These are phyloP conservation scores for Amblyteles armatorius DNA, from an alignment of 2,888 invertebrate species.

Conservation along the genomic window DNA sequence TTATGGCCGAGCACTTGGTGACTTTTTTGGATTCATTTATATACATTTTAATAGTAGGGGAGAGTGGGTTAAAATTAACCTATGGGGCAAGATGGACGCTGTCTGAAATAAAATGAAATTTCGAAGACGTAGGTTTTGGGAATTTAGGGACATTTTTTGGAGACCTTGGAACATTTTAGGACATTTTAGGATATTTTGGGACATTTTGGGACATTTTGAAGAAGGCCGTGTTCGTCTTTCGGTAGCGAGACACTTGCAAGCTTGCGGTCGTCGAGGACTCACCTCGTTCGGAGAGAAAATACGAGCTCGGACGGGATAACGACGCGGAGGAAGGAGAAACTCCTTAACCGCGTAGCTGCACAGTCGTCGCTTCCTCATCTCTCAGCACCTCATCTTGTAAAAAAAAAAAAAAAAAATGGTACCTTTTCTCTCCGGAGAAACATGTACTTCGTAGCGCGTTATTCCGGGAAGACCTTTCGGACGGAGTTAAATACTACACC, in stretches of 20 bases:
- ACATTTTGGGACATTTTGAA: no score
- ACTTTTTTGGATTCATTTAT: no score
- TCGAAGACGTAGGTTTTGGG: no score
- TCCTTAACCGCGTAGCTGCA: neutral
- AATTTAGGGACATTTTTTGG: no score
- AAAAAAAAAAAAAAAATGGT: neutral
- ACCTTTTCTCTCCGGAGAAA: neutral
- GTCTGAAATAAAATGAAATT: no score
- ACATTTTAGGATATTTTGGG: no score
- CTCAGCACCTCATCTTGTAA: neutral
- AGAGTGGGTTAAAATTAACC: no score
- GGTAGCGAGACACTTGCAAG: constrained; percentile 39
- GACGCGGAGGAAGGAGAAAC: constrained; percentile 15
- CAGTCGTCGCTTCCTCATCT: neutral
- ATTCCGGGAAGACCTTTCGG: constrained; percentile 18
- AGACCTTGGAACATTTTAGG: no score
- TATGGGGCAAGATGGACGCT: no score
- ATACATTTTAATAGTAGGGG: no score
- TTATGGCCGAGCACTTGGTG: no score
- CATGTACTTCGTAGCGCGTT: constrained; percentile 15
- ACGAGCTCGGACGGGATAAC: constrained; percentile 37
- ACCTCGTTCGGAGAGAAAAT: constrained; percentile 40
- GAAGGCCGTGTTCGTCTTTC: constrained; percentile 11
- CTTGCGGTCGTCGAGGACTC: constrained; percentile 39
- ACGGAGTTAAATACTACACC: constrained; percentile 29